A percentile compares a stretch with the other conserved stretches of the same genome.
Evolutionary conservation across 1,140 invertebrate genomes (phyloP).

Genomic region (Galleria mellonella): DNA sequence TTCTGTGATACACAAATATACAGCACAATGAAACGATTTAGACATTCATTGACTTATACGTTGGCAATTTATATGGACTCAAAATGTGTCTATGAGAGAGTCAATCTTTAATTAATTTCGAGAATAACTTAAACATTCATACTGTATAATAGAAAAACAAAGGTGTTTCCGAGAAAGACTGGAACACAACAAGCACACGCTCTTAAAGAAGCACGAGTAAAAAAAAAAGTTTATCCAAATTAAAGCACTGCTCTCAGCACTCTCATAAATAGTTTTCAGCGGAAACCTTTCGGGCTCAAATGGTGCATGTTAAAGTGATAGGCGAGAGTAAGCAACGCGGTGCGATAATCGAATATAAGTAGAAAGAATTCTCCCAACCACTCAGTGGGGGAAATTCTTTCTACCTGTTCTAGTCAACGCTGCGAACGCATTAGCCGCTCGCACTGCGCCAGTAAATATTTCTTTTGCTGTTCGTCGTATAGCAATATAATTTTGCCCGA

Average conservation of each 20-base stretch:
- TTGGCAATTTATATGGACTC: too few relatives aligned
- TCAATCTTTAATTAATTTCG: not conserved
- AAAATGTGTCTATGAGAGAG: too few relatives aligned
- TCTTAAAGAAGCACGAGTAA: conserved; percentile 9
- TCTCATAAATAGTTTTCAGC: conserved; percentile 17
- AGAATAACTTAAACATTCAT: not conserved
- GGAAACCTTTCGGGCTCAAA: conserved; percentile 38
- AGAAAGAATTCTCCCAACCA: conserved; percentile 53
- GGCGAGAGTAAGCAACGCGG: conserved; percentile 45
- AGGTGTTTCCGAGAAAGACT: conserved; percentile 12
- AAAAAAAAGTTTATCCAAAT: conserved; percentile 12
- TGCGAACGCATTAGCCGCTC: conserved; percentile 44
- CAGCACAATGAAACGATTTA: too few relatives aligned
- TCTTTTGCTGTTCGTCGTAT: conserved; percentile 60
- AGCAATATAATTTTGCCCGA: conserved; percentile 63
- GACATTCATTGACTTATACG: too few relatives aligned
- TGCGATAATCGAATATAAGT: conserved; percentile 56
- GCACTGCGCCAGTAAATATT: conserved; percentile 53
- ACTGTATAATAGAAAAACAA: conserved; percentile 2
- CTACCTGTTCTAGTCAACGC: conserved; percentile 66
- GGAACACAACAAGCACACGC: conserved; percentile 17
- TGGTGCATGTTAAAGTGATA: conserved; percentile 69
- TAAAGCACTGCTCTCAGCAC: conserved; percentile 5
- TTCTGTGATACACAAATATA: too few relatives aligned
- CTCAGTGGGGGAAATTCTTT: conserved; percentile 38